Evolutionary conservation across 2,888 invertebrate genomes (phyloP).

Genomic region (Brachyptera putata): DNA sequence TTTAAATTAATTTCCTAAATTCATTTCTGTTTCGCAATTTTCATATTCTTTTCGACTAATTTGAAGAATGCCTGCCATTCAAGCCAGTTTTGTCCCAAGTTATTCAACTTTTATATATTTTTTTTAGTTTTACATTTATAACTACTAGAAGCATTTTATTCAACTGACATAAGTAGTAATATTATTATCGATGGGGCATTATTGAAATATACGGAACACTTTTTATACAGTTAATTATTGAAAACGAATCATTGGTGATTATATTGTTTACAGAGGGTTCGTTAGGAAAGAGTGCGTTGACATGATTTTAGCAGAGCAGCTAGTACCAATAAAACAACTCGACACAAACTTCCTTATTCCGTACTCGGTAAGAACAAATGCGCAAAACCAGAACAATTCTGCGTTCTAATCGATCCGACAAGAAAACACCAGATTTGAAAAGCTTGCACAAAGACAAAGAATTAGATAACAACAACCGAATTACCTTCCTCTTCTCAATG

Average conservation of each 20-base stretch:
- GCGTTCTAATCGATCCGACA: no score
- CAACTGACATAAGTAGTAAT: not conserved
- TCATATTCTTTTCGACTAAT: not conserved
- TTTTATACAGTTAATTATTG: constrained; percentile 16
- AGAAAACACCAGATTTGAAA: no score
- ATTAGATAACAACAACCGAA: no score
- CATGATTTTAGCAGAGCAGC: constrained; percentile 10
- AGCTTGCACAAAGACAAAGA: no score
- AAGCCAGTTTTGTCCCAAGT: constrained; percentile 16
- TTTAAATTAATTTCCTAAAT: not conserved
- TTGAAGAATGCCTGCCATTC: no score
- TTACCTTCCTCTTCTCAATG: no score
- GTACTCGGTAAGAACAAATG: no score
- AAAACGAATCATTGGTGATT: constrained; percentile 4
- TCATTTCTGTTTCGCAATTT: not conserved
- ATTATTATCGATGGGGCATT: not conserved
- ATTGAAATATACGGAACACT: constrained; percentile 21
- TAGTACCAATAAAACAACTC: no score
- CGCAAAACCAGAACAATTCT: no score
- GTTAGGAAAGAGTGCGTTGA: constrained; percentile 1
- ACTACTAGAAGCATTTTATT: not conserved
- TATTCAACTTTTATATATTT: constrained; percentile 31
- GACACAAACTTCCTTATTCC: no score
- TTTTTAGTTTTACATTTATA: not conserved
- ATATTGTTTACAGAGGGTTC: no score